Evolutionary conservation across 2,113 vertebrate genomes (phyloP).

Genomic region (Glaucomys volans): DNA sequence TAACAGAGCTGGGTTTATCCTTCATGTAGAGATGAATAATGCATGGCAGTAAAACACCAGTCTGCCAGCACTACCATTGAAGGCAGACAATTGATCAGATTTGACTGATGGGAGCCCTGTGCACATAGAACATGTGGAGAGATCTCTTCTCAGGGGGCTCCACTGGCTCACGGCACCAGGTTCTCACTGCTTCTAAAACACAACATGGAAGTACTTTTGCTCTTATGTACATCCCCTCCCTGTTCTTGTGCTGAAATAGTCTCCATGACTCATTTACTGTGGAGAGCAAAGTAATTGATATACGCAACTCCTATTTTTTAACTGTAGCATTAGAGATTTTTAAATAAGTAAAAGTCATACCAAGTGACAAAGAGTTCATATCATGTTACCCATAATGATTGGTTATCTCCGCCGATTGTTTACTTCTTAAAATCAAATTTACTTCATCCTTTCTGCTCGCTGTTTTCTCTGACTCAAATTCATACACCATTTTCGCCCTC

Average conservation of each 20-base stretch:
- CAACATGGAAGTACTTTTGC: not conserved
- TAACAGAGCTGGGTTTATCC: conserved; percentile 53
- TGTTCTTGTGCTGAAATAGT: not conserved
- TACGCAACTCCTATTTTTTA: not conserved
- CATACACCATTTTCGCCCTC: not conserved
- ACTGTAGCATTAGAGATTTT: not conserved
- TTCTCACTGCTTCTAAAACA: conserved; percentile 18
- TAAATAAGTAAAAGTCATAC: not conserved
- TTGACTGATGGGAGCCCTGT: conserved; percentile 33
- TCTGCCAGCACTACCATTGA: not conserved
- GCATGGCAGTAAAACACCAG: conserved; percentile 49
- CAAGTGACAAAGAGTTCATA: not conserved
- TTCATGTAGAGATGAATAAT: conserved; percentile 71
- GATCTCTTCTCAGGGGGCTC: not conserved
- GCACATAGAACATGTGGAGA: not conserved
- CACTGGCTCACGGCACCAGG: not conserved
- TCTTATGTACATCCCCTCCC: not conserved
- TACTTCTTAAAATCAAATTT: not conserved
- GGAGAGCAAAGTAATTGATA: not conserved
- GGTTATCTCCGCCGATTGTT: not conserved
- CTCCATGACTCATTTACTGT: not conserved
- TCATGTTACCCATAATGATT: not conserved
- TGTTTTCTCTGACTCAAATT: conserved; percentile 32
- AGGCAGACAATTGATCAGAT: conserved; percentile 39
- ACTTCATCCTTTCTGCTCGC: not conserved